Base-by-base conservation (phyloP, 1,140 invertebrate species). In the Bombus sibiricus region DNA sequence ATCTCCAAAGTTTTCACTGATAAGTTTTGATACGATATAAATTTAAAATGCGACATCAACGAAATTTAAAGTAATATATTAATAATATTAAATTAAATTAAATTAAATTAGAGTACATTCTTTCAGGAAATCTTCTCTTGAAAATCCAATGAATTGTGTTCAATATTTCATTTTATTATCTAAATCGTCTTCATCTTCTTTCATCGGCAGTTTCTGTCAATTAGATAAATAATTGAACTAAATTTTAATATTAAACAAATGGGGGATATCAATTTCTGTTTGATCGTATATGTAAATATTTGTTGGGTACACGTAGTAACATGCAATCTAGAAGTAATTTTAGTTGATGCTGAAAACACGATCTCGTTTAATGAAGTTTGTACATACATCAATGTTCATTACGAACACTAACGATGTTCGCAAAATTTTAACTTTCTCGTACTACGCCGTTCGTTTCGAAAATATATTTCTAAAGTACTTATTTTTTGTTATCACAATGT, bases 251-350 rank as follows among this genome's bases (percentile, higher is more conserved):
- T 79, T 64, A 25, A 53, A 69, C 32, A 80, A 47, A 68, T 37
- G 34, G 64, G 43, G 4, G n/a, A 59, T 75, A 64, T 62, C 71
- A 74, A 75, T 64, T n/a, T 75, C 71, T 47, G 53, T 75, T 43
- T 62, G 41, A 47, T 64, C 71, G n/a, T 80, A 47, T 12, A 32
- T 25, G 41, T 69, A 47, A 68, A 80, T 80, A 72, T 82, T 82
- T 62, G 57, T 47, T 66, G 34, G 57, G 28, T 37, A 34, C 41
- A 53, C 37, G 37, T 34, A 78, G 62, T 47, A 82, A 82, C 47
- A 57, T 66, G 71, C 71, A 62, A 74, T 82, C 71, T 66, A 68
- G 66, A 68, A 80, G 64, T 82, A 82, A 82, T 75, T 82, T 82
- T 82, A 82, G 39, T 43, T 75, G 32, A 75, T 66, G 64, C 32